A percentile compares a stretch with the other conserved stretches of the same genome.
phyloP scores from a whole-genome alignment of 1,140 invertebrate genomes.

The Drosophila saltans region DNA sequence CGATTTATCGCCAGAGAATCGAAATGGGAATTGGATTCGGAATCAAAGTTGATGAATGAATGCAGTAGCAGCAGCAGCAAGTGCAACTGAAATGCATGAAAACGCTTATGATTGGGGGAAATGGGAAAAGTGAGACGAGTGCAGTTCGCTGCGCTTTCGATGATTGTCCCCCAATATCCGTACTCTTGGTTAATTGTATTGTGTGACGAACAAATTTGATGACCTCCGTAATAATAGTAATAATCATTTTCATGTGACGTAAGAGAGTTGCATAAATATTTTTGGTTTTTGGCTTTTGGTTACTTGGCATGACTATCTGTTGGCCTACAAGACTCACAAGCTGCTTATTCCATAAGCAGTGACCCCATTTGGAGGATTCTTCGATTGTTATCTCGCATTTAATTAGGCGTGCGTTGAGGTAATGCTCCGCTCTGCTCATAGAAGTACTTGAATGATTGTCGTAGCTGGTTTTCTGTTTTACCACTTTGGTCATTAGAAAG shows the following conservation, averaged over 20 bases:
- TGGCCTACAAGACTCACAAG: background rate
- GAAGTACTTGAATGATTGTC: constrained; percentile 24
- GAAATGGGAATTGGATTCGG: constrained; percentile 27
- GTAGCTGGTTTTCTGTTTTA: background rate
- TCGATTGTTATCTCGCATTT: constrained; percentile 51
- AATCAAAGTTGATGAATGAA: constrained; percentile 30
- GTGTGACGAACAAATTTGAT: constrained; percentile 57
- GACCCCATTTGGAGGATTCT: constrained; percentile 42
- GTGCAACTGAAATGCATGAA: constrained; percentile 54
- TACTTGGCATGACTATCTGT: constrained; percentile 36
- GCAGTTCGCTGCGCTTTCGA: constrained; percentile 73
- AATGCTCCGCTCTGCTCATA: constrained; percentile 43
- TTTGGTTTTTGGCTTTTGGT: constrained; percentile 22
- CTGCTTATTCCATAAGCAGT: constrained; percentile 28
- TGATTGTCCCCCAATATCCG: constrained; percentile 11
- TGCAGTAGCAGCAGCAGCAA: constrained; percentile 37
- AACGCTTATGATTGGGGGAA: constrained; percentile 20
- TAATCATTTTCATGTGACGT: background rate
- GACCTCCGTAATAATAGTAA: constrained; percentile 8
- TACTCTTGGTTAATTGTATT: constrained; percentile 55
- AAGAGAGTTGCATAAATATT: constrained; percentile 57
- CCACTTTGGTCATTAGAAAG: constrained; percentile 64
- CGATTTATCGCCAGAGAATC: constrained; percentile 39
- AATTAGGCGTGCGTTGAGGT: constrained; percentile 55
- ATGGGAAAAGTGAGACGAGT: constrained; percentile 69